Evolutionary conservation across 2,113 vertebrate species (phyloP).

Genomic region (Gymnarchus niloticus): DNA sequence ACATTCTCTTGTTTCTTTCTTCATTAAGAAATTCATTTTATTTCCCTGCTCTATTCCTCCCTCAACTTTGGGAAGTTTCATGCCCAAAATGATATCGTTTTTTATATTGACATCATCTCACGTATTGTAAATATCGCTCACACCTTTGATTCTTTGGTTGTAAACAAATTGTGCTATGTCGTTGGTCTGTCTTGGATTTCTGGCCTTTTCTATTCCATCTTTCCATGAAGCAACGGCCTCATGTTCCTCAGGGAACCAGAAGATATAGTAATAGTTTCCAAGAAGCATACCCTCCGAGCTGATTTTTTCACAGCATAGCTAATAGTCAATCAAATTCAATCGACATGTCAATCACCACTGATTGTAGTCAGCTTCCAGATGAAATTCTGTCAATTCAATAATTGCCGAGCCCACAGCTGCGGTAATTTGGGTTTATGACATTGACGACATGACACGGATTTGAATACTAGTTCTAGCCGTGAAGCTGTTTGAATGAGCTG

Average conservation of each 20-base stretch:
- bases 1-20: background rate
- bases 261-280: too few relatives aligned
- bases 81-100: background rate
- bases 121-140: background rate
- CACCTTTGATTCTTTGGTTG: background rate
- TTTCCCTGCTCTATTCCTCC: background rate
- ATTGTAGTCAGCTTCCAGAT: conserved; percentile 49
- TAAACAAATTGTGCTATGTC: background rate
- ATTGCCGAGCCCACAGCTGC: conserved; percentile 42
- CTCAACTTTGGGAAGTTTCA: too few relatives aligned
- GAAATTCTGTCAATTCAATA: conserved; percentile 15
- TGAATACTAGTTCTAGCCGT: background rate
- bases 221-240: background rate
- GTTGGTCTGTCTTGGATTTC: background rate
- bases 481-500: conserved; percentile 12
- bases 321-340: conserved; percentile 27
- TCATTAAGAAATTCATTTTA: background rate
- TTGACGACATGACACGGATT: conserved; percentile 1
- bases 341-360: conserved; percentile 44
- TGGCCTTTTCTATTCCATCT: background rate
- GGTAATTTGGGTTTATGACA: conserved; percentile 27
- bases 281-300: conserved; percentile 36
- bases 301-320: conserved; percentile 19
- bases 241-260: too few relatives aligned
- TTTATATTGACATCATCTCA: background rate